Evolutionary conservation across 2,888 invertebrate species (phyloP), one percentile per base, ranked within the genome.

Genomic region (Gonocerus acuteangulatus): DNA sequence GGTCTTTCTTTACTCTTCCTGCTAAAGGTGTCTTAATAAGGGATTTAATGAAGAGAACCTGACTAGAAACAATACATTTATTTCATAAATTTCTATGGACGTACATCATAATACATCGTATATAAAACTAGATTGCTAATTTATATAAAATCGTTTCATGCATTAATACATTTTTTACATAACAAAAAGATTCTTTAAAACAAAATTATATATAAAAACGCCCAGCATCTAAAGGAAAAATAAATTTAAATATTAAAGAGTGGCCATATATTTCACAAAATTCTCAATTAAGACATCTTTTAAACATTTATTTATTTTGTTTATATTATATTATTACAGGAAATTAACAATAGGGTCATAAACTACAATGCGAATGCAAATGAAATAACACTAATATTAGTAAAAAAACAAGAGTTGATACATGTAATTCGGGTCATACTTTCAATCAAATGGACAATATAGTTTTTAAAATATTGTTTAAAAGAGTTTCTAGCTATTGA

Each of bases 101-200:
- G 49, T 48, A 61, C 57, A 60, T 60, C 18, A 32, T 60, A 62
- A 57, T 47, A 32, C 54, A 54, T 63, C 60, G 57, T 47, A 62
- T 64, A 64, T 64, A 64, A 64, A 64, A 64, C 64, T 64, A 64
- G 61, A 61, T 61, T 62, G 19, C 59, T 59, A 59, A 59, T 59
- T 59, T 59, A 59, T 59, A 59, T 39, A 59, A 58, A 59, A 59
- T 48, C 19, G 45, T 57, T 59, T 59, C 59, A 59, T 59, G 59
- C 59, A 59, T 39, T 59, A 44, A 48, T 48, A 22, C 9, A 47
- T 59, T 49, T 48, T 59, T 27, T 48, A 59, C 39, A 59, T 59
- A 36, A 32, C n/a, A 48, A 15, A 59, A 21, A 9, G 42, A 59
- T 59, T 57, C 42, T n/a, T 22, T 39, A 54, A 54, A 39, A 42